Conservation (phyloP, 2,888 invertebrate genomes). For the Halictus ligatus region DNA sequence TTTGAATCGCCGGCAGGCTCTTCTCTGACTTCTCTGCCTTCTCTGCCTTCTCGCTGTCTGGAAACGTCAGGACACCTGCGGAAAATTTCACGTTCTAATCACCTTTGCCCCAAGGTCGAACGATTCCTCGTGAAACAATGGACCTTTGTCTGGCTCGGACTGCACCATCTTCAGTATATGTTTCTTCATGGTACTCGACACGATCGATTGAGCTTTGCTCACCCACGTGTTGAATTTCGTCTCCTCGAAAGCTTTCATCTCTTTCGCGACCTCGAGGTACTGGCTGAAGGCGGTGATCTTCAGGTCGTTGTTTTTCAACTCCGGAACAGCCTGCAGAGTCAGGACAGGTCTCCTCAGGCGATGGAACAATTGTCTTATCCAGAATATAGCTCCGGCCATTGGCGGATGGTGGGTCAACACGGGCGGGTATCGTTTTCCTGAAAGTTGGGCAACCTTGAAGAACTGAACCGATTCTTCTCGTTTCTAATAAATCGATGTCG, state of each 20-base stretch:
- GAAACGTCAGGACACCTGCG: conserved; percentile 34
- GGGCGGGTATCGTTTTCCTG: conserved; percentile 89
- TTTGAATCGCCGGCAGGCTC: conserved; percentile 27
- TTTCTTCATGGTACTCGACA: conserved; percentile 89
- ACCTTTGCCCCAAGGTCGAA: too few relatives aligned
- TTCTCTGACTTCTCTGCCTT: conserved; percentile 27
- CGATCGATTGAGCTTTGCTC: conserved; percentile 87
- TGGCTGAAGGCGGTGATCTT: conserved; percentile 92
- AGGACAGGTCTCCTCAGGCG: conserved; percentile 92
- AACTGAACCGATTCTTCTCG: neutral
- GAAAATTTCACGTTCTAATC: neutral
- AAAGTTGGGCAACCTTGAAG: conserved; percentile 21
- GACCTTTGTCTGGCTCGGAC: conserved; percentile 66
- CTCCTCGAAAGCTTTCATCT: conserved; percentile 91
- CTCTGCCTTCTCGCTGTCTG: neutral
- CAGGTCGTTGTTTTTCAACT: conserved; percentile 90
- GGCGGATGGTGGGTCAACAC: conserved; percentile 91
- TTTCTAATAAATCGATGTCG: too few relatives aligned
- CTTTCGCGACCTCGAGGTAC: conserved; percentile 91
- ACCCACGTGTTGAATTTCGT: conserved; percentile 90
- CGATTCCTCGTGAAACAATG: neutral
- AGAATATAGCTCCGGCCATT: conserved; percentile 93
- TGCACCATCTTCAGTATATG: conserved; percentile 88
- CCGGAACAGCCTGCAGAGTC: conserved; percentile 90
- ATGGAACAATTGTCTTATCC: conserved; percentile 92